Evolutionary conservation across 2,113 vertebrate genomes (phyloP).

Genomic region (Chrysochloris asiatica): DNA sequence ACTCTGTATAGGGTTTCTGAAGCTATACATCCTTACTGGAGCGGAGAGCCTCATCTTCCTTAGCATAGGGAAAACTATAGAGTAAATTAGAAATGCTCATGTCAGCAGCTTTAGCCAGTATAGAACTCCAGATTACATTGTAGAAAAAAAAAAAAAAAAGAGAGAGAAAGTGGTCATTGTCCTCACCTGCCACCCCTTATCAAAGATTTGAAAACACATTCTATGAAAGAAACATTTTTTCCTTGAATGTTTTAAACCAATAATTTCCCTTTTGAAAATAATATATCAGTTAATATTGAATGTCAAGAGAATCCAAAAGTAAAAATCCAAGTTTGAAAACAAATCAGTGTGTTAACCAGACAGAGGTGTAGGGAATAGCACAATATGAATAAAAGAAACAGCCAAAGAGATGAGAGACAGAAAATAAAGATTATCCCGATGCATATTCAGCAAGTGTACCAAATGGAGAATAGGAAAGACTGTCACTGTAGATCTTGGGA

Average conservation of each 20-base stretch:
- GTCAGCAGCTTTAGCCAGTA: neutral
- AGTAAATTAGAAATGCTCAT: neutral
- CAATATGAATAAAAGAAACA: constrained; percentile 35
- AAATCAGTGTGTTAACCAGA: constrained; percentile 46
- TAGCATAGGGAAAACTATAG: neutral
- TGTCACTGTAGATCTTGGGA: neutral
- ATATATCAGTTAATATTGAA: constrained; percentile 57
- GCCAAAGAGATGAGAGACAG: neutral
- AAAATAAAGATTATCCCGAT: neutral
- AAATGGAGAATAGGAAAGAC: neutral
- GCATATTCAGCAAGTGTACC: neutral
- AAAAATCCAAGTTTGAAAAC: constrained; percentile 31
- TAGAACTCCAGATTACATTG: neutral
- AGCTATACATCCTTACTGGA: too few relatives aligned
- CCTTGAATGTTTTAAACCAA: constrained; percentile 35
- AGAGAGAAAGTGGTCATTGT: neutral
- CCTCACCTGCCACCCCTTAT: constrained; percentile 13
- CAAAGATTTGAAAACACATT: constrained; percentile 71
- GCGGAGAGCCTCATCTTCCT: neutral
- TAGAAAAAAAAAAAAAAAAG: neutral
- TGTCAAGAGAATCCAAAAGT: constrained; percentile 61
- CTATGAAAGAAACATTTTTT: constrained; percentile 68
- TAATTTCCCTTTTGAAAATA: constrained; percentile 70
- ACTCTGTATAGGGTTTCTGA: too few relatives aligned
- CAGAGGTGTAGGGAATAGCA: neutral